Conservation (phyloP, 2,797 vertebrate genomes). For the Arremon aurantiirostris region DNA sequence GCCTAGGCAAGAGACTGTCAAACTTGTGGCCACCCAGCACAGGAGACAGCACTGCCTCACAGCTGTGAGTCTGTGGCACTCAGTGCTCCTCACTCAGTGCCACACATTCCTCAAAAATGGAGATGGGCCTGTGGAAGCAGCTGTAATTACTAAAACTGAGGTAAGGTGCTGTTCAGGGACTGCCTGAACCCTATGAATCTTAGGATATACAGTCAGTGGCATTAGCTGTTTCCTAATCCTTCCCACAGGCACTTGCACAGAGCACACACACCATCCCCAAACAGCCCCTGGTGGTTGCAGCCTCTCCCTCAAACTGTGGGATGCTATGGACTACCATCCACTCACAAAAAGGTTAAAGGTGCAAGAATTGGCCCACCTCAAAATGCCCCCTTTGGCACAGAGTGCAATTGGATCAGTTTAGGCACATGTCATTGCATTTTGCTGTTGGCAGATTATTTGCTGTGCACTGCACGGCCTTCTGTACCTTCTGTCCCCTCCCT, state of each 20-base stretch:
- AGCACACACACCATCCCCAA: background rate
- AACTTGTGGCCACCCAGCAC: background rate
- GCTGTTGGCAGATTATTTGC: background rate
- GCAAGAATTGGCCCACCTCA: background rate
- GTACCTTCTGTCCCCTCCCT: background rate
- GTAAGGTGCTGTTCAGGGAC: background rate
- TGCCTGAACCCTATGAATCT: background rate
- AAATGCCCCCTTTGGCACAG: background rate
- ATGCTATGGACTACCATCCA: rapidly evolving
- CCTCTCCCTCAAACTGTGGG: background rate
- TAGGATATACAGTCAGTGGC: background rate
- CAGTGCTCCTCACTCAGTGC: background rate
- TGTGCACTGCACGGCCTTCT: background rate
- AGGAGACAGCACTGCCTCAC: background rate
- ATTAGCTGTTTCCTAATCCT: background rate
- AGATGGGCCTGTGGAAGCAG: background rate
- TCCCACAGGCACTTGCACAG: background rate
- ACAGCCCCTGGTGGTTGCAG: background rate
- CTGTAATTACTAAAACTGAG: background rate
- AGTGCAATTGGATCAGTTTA: background rate
- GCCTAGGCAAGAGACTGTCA: background rate
- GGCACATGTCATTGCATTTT: background rate
- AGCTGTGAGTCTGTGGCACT: background rate
- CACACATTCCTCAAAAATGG: background rate
- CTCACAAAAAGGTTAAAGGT: background rate